phyloP scores from a whole-genome alignment of 2,797 vertebrate species.

The Cercopithecus mitis region DNA sequence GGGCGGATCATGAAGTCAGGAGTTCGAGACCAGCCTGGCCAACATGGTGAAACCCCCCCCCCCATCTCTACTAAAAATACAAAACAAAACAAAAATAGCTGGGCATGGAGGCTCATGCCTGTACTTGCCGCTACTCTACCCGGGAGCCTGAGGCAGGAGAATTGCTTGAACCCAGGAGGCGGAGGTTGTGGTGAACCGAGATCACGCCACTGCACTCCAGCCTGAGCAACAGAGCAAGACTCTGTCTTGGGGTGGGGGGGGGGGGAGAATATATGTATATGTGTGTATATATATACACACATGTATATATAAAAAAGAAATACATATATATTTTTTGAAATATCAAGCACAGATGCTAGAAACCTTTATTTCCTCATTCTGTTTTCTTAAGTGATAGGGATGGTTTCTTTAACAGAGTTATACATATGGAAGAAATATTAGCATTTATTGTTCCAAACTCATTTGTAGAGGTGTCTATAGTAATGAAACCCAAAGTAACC shows the following conservation, averaged over 20 bases:
- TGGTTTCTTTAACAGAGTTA: neutral
- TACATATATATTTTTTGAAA: neutral
- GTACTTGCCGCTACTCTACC: neutral
- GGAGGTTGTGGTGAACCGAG: neutral
- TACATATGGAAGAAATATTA: neutral
- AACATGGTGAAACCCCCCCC: neutral
- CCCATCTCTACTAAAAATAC: neutral
- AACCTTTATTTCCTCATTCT: neutral
- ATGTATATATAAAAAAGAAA: no score
- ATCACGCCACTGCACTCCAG: neutral
- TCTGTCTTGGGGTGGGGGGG: rapidly evolving
- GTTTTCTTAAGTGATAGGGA: neutral
- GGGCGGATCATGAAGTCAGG: neutral
- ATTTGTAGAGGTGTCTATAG: neutral
- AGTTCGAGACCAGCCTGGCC: neutral
- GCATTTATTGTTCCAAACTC: neutral
- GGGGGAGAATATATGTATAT: no score
- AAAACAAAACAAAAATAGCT: neutral
- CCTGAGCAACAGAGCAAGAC: neutral
- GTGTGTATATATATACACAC: no score
- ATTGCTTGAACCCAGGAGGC: neutral
- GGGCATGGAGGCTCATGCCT: rapidly evolving
- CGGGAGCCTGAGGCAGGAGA: neutral
- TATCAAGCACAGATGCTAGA: neutral
- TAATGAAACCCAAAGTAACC: neutral